A percentile compares a stretch with the other conserved stretches of the same genome.
Evolutionary conservation across 1,140 invertebrate genomes (phyloP).

Genomic region (Pectinophora gossypiella): DNA sequence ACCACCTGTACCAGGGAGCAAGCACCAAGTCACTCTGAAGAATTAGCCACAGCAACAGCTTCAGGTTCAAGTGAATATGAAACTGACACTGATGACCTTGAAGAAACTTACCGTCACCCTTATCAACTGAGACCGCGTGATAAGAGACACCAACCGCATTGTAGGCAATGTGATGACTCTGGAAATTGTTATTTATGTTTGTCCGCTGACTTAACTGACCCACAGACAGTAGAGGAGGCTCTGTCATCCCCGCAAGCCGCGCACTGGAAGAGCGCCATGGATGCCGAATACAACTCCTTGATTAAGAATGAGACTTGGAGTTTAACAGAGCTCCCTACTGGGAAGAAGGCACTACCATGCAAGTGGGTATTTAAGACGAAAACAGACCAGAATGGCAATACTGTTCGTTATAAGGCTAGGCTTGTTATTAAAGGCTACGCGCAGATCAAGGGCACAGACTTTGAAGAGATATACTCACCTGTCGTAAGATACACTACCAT

Average conservation of each 20-base stretch:
- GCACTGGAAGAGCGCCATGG: conserved; percentile 36
- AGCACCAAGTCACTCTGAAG: too few species aligned
- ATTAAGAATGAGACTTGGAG: conserved; percentile 42
- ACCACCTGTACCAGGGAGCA: too few species aligned
- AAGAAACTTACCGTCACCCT: background rate
- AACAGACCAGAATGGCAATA: conserved; percentile 30
- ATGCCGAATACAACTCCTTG: conserved; percentile 38
- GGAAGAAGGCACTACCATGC: conserved; percentile 39
- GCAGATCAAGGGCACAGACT: conserved; percentile 50
- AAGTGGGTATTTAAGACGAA: conserved; percentile 44
- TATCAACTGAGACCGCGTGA: background rate
- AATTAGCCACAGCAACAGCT: too few species aligned
- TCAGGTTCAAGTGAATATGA: background rate
- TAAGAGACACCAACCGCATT: conserved; percentile 1
- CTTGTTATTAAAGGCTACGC: conserved; percentile 37
- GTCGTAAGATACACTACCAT: conserved; percentile 24
- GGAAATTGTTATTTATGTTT: conserved; percentile 11
- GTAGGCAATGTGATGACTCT: conserved; percentile 15
- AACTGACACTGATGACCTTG: background rate
- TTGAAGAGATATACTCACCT: conserved; percentile 20
- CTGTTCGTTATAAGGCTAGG: conserved; percentile 44
- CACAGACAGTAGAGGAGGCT: background rate
- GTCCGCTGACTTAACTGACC: background rate
- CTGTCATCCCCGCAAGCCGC: conserved; percentile 9
- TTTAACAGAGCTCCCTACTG: conserved; percentile 35